A percentile compares a stretch with the other conserved stretches of the same genome.
phyloP scores from a whole-genome alignment of 2,888 invertebrate genomes.

The Diarsia dahlii region DNA sequence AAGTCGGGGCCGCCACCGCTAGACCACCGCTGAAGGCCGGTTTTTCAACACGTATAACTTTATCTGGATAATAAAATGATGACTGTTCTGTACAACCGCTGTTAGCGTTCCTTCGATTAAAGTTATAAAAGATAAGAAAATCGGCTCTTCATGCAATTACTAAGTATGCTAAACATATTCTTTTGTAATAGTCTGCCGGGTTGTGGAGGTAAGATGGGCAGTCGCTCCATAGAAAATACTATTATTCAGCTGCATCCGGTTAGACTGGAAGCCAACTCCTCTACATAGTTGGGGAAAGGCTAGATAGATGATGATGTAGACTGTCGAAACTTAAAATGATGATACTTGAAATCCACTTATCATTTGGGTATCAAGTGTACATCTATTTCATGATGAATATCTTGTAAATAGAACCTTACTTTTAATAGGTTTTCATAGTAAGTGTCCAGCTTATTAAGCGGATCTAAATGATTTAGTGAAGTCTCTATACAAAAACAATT shows the following conservation, averaged over 20 bases:
- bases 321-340: background rate
- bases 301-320: background rate
- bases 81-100: background rate
- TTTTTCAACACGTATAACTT: background rate
- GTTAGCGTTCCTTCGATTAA: background rate
- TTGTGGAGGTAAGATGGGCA: too few species aligned
- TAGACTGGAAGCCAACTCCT: background rate
- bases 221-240: too few species aligned
- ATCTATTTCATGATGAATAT: background rate
- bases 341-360: background rate
- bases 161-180: slow-evolving; percentile 46
- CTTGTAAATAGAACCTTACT: slow-evolving; percentile 7
- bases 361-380: background rate
- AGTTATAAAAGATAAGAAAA: background rate
- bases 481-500: background rate
- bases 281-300: background rate
- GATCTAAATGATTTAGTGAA: slow-evolving; percentile 1
- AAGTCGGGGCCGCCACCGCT: too few species aligned
- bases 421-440: slow-evolving; percentile 4
- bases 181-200: slow-evolving; percentile 24
- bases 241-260: too few species aligned
- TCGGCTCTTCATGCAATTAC: too few species aligned
- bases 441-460: background rate
- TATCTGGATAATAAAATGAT: background rate
- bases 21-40: background rate